Evolutionary conservation across 2,888 invertebrate genomes (phyloP).

Genomic region (Gandaritis pyraliata): DNA sequence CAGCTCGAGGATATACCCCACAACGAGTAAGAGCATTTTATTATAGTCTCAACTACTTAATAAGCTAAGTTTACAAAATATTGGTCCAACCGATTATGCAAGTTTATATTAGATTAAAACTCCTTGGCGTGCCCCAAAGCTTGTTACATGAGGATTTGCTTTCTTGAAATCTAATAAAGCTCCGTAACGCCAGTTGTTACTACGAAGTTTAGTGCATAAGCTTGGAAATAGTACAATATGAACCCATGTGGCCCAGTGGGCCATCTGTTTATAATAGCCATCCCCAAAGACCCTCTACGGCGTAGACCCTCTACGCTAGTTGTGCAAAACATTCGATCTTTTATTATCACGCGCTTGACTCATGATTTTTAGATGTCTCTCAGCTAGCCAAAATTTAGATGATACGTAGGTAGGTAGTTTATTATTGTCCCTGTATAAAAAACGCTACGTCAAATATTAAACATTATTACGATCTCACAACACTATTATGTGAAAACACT

Average conservation of each 20-base stretch:
- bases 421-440: too few relatives aligned
- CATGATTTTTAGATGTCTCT: neutral
- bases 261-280: slow-evolving; percentile 34
- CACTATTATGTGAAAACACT: too few relatives aligned
- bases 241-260: slow-evolving; percentile 25
- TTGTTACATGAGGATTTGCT: slow-evolving; percentile 23
- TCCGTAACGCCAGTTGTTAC: slow-evolving; percentile 19
- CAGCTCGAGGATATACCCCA: slow-evolving; percentile 96
- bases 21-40: slow-evolving; percentile 89
- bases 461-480: too few relatives aligned
- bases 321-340: slow-evolving; percentile 17
- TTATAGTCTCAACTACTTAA: neutral
- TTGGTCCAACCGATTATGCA: slow-evolving; percentile 23
- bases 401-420: too few relatives aligned
- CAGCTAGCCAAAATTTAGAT: neutral
- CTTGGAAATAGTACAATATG: slow-evolving; percentile 33
- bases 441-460: too few relatives aligned
- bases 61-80: neutral
- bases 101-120: slow-evolving; percentile 13
- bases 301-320: slow-evolving; percentile 20
- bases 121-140: slow-evolving; percentile 11
- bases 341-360: slow-evolving; percentile 9
- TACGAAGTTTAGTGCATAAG: slow-evolving; percentile 30
- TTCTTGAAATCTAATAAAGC: slow-evolving; percentile 23
- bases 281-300: slow-evolving; percentile 24